Evolutionary conservation across 2,888 invertebrate species (phyloP).

Genomic region (Alcis repandata): DNA sequence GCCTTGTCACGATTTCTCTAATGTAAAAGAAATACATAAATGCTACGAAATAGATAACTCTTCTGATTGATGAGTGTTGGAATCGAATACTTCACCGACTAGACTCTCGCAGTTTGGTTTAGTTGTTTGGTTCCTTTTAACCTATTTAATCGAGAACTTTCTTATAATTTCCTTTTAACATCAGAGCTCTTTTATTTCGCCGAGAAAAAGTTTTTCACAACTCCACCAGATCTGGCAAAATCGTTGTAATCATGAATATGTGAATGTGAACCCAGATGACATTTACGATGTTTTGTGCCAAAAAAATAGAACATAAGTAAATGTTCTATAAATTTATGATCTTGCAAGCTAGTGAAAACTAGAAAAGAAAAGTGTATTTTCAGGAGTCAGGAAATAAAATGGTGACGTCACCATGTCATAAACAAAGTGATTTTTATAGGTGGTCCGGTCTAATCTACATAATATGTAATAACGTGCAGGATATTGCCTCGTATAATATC

Average conservation of each 20-base stretch:
- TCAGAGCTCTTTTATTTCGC: neutral
- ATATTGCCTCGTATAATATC: constrained; percentile 22
- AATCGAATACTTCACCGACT: constrained; percentile 21
- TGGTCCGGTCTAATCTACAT: constrained; percentile 1
- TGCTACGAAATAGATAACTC: constrained; percentile 33
- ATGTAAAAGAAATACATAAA: constrained; percentile 29
- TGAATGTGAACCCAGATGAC: too few species aligned
- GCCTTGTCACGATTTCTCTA: constrained; percentile 21
- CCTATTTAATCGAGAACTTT: neutral
- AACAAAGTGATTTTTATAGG: neutral
- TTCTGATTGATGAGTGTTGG: constrained; percentile 38
- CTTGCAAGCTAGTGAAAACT: too few species aligned
- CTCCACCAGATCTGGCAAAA: too few species aligned
- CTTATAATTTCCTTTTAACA: neutral
- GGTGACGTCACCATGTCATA: neutral
- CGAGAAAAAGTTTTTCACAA: too few species aligned
- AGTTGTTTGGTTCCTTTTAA: constrained; percentile 5
- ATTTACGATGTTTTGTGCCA: too few species aligned
- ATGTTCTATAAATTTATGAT: too few species aligned
- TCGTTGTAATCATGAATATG: too few species aligned
- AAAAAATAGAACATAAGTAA: too few species aligned
- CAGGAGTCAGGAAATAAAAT: neutral
- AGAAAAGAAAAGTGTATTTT: too few species aligned
- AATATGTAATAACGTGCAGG: neutral
- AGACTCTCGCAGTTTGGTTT: constrained; percentile 19